Percentiles rank a stretch among this genome's conserved stretches.
Evolutionary conservation across 2,113 vertebrate genomes (phyloP).

Genomic region (Zosterops lateralis): DNA sequence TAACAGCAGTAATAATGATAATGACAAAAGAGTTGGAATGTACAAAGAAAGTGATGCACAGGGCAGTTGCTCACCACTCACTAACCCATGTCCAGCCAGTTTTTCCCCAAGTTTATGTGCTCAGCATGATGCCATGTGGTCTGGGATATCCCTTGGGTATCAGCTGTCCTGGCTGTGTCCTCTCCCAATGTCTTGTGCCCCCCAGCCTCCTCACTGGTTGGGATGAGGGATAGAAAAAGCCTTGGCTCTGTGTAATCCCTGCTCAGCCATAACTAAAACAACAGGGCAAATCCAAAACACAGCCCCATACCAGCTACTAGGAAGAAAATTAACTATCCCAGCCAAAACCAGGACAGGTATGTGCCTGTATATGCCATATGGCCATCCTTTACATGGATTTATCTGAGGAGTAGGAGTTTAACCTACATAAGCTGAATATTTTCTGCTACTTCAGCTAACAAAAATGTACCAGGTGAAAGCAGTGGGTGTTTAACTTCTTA

Average conservation of each 20-base stretch:
- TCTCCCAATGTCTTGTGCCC: background rate
- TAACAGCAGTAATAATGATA: background rate
- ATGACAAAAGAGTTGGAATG: background rate
- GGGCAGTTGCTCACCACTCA: background rate
- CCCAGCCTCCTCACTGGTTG: rapidly evolving
- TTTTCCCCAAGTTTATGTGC: background rate
- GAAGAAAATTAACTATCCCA: background rate
- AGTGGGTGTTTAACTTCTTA: background rate
- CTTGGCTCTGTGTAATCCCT: background rate
- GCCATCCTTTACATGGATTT: background rate
- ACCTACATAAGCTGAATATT: background rate
- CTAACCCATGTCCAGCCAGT: background rate
- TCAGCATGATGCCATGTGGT: background rate
- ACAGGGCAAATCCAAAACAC: background rate
- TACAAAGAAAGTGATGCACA: background rate
- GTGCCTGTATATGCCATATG: background rate
- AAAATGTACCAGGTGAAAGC: background rate
- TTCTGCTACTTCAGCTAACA: background rate
- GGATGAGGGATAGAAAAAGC: background rate
- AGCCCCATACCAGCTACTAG: background rate
- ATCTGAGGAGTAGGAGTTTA: constrained; percentile 10
- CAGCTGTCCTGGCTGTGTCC: background rate
- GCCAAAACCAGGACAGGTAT: background rate
- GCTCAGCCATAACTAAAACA: background rate
- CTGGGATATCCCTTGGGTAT: background rate